A percentile compares a stretch with the other conserved stretches of the same genome.
Conservation (phyloP, 2,797 vertebrate genomes). For the Gallirallus australis region DNA sequence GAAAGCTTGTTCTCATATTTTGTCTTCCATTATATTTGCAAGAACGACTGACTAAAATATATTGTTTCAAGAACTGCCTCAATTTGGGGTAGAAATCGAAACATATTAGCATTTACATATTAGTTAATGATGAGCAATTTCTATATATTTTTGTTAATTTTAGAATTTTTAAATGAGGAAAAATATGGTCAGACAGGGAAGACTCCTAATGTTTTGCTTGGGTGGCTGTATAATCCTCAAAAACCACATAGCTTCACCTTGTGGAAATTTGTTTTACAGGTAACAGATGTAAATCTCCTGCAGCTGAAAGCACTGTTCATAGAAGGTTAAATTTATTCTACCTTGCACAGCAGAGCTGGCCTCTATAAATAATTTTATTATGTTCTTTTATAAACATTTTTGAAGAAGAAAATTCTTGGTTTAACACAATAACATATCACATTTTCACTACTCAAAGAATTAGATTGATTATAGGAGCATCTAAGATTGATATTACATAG, state of each 20-base stretch:
- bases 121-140: not conserved
- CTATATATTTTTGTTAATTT: not conserved
- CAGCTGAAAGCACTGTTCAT: conserved; percentile 11
- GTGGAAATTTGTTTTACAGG: conserved; percentile 12
- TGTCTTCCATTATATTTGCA: not conserved
- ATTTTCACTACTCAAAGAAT: conserved; percentile 73
- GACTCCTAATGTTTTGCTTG: not conserved
- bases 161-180: not conserved
- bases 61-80: not conserved
- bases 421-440: conserved; percentile 70
- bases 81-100: not conserved
- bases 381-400: conserved; percentile 78
- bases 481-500: conserved; percentile 90
- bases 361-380: conserved; percentile 78
- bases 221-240: conserved; percentile 13
- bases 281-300: conserved; percentile 69
- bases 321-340: conserved; percentile 74
- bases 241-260: not conserved
- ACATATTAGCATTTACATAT: not conserved
- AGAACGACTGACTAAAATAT: not conserved
- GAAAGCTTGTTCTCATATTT: not conserved
- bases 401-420: conserved; percentile 67
- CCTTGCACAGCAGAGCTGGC: conserved; percentile 26
- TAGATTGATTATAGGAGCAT: conserved; percentile 89
- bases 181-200: not conserved